phyloP scores from a whole-genome alignment of 2,113 vertebrate genomes.

The Mesembrinibis cayennensis region DNA sequence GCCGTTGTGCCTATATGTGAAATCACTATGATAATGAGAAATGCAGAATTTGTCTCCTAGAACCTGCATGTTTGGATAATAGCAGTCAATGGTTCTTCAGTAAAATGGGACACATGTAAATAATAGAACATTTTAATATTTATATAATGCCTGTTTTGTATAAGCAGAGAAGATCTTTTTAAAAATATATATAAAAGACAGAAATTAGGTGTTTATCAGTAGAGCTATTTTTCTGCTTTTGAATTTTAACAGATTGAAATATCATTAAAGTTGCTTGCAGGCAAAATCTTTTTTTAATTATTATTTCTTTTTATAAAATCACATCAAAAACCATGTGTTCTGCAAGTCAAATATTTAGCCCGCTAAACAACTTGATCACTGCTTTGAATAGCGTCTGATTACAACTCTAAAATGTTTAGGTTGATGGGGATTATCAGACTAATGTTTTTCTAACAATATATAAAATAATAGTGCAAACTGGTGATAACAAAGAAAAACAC shows the following conservation, averaged over 20 bases:
- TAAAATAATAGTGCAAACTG: not conserved
- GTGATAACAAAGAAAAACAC: not conserved
- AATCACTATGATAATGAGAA: not conserved
- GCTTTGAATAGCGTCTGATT: not conserved
- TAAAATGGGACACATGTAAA: constrained; percentile 49
- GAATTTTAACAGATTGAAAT: constrained; percentile 1
- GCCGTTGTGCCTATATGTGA: not conserved
- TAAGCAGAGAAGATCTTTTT: constrained; percentile 20
- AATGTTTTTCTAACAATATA: not conserved
- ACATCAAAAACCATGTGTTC: not conserved
- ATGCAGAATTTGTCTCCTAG: not conserved
- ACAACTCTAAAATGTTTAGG: not conserved
- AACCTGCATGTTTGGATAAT: not conserved
- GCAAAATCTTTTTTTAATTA: not conserved
- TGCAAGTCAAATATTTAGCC: not conserved
- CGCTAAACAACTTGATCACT: not conserved
- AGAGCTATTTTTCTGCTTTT: constrained; percentile 45
- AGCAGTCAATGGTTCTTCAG: not conserved
- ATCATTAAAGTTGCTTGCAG: not conserved
- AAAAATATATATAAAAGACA: constrained; percentile 11
- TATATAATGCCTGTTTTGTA: constrained; percentile 44
- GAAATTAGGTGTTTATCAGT: constrained; percentile 41
- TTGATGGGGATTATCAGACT: not conserved
- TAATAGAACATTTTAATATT: constrained; percentile 57
- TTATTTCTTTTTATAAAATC: not conserved